Percentiles rank a stretch among this genome's conserved stretches.
Evolutionary conservation across 2,113 vertebrate species (phyloP).

Genomic region (Phylloscopus whistleri): DNA sequence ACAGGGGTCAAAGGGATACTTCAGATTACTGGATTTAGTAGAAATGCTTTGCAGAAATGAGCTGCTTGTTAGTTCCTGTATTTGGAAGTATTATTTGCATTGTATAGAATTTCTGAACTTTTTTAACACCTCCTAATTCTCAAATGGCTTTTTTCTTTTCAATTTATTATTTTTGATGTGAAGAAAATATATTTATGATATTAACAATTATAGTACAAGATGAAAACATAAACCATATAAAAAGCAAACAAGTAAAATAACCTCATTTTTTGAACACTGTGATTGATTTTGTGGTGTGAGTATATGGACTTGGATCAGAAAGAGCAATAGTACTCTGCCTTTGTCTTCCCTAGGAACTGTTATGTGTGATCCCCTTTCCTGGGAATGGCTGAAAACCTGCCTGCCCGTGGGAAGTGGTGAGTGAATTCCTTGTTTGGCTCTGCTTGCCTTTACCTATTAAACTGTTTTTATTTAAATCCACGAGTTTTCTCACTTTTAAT

Average conservation of each 20-base stretch:
- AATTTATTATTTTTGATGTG: neutral
- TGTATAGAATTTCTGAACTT: neutral
- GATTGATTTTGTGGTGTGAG: neutral
- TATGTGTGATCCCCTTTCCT: fast-evolving
- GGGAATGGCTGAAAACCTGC: neutral
- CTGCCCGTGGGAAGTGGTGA: neutral
- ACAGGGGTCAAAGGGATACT: neutral
- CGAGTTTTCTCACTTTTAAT: neutral
- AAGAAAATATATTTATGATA: neutral
- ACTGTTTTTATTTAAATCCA: neutral
- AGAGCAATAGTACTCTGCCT: neutral
- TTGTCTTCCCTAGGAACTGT: neutral
- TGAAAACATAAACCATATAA: neutral
- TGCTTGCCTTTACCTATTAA: neutral
- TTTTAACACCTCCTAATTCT: neutral
- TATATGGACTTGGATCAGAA: neutral
- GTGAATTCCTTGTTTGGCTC: neutral
- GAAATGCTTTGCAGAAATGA: neutral
- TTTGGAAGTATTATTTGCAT: neutral
- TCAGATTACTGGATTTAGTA: neutral
- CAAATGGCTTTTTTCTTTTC: neutral
- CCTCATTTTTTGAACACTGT: neutral
- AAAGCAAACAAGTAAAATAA: neutral
- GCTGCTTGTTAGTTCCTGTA: neutral
- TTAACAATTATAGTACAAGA: neutral